Conservation (phyloP, 2,113 vertebrate genomes). For the Pedionomus torquatus region DNA sequence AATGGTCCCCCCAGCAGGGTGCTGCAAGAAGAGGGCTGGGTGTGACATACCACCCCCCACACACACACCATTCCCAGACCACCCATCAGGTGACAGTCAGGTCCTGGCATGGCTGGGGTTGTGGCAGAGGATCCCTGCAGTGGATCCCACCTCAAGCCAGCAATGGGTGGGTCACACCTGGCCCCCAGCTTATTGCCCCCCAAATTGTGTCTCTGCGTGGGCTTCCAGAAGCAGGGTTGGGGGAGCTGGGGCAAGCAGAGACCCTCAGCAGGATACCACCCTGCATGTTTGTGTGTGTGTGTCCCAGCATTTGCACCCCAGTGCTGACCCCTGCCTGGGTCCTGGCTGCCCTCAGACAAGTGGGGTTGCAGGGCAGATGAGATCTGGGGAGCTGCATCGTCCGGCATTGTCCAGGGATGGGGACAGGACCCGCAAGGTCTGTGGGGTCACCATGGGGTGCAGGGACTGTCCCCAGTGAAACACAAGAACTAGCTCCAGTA, state of each 20-base stretch:
- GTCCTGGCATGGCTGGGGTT: neutral
- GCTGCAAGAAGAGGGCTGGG: neutral
- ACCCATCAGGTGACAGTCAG: neutral
- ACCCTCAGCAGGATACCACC: too few relatives aligned
- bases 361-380: neutral
- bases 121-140: neutral
- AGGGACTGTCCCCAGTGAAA: neutral
- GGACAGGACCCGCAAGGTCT: neutral
- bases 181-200: neutral
- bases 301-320: too few relatives aligned
- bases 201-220: neutral
- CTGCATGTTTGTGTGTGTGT: neutral
- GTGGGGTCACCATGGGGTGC: neutral
- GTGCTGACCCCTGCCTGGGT: neutral
- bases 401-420: neutral
- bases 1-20: fast-evolving
- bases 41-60: neutral
- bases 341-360: neutral
- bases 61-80: neutral
- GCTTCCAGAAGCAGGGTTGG: neutral
- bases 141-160: too few relatives aligned
- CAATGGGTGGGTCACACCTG: neutral
- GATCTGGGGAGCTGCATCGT: neutral
- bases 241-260: neutral
- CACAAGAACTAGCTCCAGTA: neutral